phyloP scores from a whole-genome alignment of 1,140 invertebrate species.

The Radopholus similis region DNA sequence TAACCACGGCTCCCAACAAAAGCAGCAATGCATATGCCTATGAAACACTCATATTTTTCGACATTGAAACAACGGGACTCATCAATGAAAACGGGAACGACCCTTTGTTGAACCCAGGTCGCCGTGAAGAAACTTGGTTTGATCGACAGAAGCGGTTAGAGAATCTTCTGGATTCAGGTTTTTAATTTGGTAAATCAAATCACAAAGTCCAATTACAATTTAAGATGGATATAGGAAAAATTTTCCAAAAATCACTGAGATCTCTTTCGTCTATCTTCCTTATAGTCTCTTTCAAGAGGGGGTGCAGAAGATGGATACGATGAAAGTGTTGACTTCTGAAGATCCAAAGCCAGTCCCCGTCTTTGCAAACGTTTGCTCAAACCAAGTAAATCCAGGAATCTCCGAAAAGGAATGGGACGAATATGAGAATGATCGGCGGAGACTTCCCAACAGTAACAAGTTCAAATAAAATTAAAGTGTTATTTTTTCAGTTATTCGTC shows the following conservation, averaged over 20 bases:
- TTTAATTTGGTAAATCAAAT: neutral
- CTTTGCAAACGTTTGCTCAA: conserved; percentile 21
- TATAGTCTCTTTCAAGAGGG: conserved; percentile 4
- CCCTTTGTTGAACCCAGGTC: conserved; percentile 3
- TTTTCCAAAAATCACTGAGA: conserved; percentile 36
- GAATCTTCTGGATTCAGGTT: conserved; percentile 12
- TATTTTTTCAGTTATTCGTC: conserved; percentile 8
- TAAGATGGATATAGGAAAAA: neutral
- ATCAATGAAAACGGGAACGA: conserved; percentile 25
- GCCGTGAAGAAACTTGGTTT: neutral
- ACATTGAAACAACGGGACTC: conserved; percentile 38
- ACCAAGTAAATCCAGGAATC: conserved; percentile 39
- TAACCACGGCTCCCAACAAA: neutral
- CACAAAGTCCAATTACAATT: neutral
- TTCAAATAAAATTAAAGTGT: conserved; percentile 10
- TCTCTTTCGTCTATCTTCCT: conserved; percentile 33
- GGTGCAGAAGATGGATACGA: neutral
- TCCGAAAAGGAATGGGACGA: conserved; percentile 30
- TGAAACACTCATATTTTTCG: conserved; percentile 37
- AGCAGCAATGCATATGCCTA: neutral
- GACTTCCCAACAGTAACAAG: neutral
- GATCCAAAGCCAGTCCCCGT: conserved; percentile 19
- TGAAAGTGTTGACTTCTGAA: neutral
- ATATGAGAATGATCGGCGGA: conserved; percentile 23
- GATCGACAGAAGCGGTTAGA: conserved; percentile 4